Base-by-base conservation (phyloP, 2,888 invertebrate genomes). In the Poecilus cupreus region DNA sequence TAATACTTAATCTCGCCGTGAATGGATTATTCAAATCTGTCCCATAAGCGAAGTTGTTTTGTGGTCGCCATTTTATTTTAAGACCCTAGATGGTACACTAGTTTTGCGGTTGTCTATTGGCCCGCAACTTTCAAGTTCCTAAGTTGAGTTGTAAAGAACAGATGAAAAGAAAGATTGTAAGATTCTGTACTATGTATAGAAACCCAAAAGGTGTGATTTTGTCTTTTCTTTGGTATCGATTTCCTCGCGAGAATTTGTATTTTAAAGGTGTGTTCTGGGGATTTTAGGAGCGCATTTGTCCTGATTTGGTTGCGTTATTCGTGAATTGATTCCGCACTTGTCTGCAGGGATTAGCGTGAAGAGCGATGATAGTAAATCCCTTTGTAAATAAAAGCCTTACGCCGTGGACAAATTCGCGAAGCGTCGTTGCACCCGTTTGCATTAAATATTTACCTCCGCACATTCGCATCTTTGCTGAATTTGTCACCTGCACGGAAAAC, bases 331-430 rank as follows among this genome's bases (percentile, higher is more conserved):
- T 80, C 70, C 70, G 51, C 79, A 80, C 32, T 70, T 80, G 79
- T 80, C 79, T 64, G 32, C 22, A 49, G 24, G 79, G 79, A 70
- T 80, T 80, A 70, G 64, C 22, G 70, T 26, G 79, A 80, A 80
- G 79, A 80, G 70, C 43, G 70, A 80, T 80, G 79, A 80, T 70
- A 57, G 79, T 20, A 68, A 80, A 80, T 80, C 79, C 79, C 51
- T 32, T 32, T 68, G 68, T 68, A 68, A 68, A 68, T 68, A 68
- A 68, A 64, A 68, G 20, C 68, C 10, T 3, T 37, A 39, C 24
- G 13, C 26, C 22, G n/a, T 60, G 13, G 22, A 60, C 22, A 60
- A 60, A 60, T 60, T 74, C 57, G 60, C 16, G 39, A 20, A 13
- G 54, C 18, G 49, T 49, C 20, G n/a, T 22, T 51, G 57, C 60